These are phyloP conservation scores for Zaprionus ornatus DNA, from an alignment of 1,140 invertebrate species.

Conservation along the genomic window DNA sequence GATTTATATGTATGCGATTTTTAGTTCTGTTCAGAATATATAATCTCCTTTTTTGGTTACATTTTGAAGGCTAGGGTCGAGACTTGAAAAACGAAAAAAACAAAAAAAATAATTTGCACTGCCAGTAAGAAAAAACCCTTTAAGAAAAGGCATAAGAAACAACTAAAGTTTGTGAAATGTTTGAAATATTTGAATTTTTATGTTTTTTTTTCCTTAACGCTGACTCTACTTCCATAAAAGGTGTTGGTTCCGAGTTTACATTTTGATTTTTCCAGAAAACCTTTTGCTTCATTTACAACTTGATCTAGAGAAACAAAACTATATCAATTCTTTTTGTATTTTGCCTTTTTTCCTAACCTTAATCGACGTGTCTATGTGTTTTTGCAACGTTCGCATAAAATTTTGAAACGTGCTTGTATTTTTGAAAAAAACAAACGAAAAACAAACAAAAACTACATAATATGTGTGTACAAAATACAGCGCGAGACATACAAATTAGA, in stretches of 20 bases:
- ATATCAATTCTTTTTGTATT: constrained; percentile 62
- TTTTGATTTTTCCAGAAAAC: constrained; percentile 48
- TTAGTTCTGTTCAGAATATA: not conserved
- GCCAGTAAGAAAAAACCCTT: constrained; percentile 45
- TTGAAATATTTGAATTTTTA: constrained; percentile 20
- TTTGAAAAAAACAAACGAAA: constrained; percentile 47
- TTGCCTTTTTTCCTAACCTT: constrained; percentile 66
- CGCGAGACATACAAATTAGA: constrained; percentile 98
- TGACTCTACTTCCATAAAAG: constrained; percentile 34
- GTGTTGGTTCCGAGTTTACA: constrained; percentile 62
- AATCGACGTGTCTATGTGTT: constrained; percentile 61
- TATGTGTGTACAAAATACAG: constrained; percentile 86
- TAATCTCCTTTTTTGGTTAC: constrained; percentile 9
- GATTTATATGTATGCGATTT: constrained; percentile 34
- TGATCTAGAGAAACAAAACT: constrained; percentile 49
- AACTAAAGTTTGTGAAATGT: constrained; percentile 19
- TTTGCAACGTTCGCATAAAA: constrained; percentile 66
- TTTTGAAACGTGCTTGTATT: constrained; percentile 62
- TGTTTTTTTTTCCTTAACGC: constrained; percentile 3
- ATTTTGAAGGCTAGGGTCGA: constrained; percentile 77
- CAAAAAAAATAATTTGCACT: constrained; percentile 82
- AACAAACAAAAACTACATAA: constrained; percentile 34
- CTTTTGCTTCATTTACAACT: constrained; percentile 31
- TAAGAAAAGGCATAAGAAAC: constrained; percentile 20
- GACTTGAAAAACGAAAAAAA: constrained; percentile 48